Conservation (phyloP, 2,888 invertebrate species). For the Argyra leucocephala region DNA sequence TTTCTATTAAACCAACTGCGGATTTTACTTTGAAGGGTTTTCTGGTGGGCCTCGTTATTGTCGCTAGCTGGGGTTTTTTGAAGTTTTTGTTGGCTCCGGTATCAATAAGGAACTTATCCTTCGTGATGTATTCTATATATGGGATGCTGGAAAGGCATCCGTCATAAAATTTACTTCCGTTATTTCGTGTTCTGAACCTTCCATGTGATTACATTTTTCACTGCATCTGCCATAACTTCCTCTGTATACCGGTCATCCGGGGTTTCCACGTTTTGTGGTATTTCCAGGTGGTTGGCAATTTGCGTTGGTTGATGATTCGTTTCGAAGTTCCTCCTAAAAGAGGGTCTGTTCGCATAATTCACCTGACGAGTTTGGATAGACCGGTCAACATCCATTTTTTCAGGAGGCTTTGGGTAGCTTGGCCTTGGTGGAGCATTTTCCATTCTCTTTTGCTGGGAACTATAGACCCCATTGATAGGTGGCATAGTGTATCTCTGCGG, state of each 20-base stretch:
- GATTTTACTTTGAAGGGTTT: conserved; percentile 9
- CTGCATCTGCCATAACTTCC: not conserved
- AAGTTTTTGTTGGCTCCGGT: too few relatives aligned
- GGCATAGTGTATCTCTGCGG: too few relatives aligned
- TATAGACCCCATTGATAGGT: too few relatives aligned
- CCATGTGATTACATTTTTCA: not conserved
- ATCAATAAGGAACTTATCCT: too few relatives aligned
- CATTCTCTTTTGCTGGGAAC: conserved; percentile 5
- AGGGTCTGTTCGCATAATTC: not conserved
- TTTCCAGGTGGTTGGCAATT: not conserved
- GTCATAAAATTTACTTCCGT: conserved; percentile 13
- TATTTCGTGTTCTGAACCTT: not conserved
- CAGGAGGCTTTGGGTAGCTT: too few relatives aligned
- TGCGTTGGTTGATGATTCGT: not conserved
- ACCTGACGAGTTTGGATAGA: too few relatives aligned
- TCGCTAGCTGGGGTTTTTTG: not conserved
- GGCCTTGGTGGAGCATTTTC: conserved; percentile 2
- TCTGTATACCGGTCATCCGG: not conserved
- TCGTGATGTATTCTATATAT: conserved; percentile 4
- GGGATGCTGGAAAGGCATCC: conserved; percentile 13
- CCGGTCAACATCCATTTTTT: too few relatives aligned
- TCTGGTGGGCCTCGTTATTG: not conserved
- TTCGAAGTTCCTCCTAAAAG: too few relatives aligned
- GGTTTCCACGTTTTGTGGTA: conserved; percentile 9
- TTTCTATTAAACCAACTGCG: conserved; percentile 12